Percentiles rank a stretch among this genome's conserved stretches.
phyloP scores from a whole-genome alignment of 2,797 vertebrate species.

The Ciconia nigra region DNA sequence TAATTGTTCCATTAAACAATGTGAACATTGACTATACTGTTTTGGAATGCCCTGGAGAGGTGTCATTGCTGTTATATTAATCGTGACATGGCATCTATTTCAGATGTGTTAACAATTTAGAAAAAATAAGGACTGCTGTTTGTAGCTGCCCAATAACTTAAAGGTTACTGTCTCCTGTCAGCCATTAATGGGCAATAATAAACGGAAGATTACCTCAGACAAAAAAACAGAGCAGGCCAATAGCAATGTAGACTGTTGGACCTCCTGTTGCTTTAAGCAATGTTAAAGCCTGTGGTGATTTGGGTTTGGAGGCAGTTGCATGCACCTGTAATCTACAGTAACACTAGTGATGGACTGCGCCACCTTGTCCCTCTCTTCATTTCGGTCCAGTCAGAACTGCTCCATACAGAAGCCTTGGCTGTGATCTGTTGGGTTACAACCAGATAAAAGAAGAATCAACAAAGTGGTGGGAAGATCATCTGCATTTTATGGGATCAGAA shows the following conservation, averaged over 20 bases:
- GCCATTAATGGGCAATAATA: background rate
- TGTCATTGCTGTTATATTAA: slow-evolving; percentile 29
- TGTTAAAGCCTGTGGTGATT: background rate
- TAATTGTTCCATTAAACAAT: slow-evolving; percentile 53
- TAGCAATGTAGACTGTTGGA: background rate
- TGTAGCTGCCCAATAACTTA: background rate
- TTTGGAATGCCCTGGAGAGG: slow-evolving; percentile 37
- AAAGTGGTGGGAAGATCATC: background rate
- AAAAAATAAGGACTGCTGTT: background rate
- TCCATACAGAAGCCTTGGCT: background rate
- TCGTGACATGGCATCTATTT: slow-evolving; percentile 26
- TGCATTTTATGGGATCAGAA: background rate
- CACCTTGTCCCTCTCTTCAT: background rate
- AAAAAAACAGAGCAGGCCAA: background rate
- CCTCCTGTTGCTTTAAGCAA: background rate
- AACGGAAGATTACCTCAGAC: background rate
- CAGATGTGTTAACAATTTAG: background rate
- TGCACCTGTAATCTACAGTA: background rate
- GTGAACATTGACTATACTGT: slow-evolving; percentile 46
- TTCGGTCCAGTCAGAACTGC: background rate
- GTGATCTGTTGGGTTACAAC: background rate
- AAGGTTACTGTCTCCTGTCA: slow-evolving; percentile 8
- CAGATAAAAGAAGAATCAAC: background rate
- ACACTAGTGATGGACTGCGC: too few relatives aligned
- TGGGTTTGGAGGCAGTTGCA: background rate